phyloP scores from a whole-genome alignment of 2,113 vertebrate species.

The Brachypodius melanocephalos region DNA sequence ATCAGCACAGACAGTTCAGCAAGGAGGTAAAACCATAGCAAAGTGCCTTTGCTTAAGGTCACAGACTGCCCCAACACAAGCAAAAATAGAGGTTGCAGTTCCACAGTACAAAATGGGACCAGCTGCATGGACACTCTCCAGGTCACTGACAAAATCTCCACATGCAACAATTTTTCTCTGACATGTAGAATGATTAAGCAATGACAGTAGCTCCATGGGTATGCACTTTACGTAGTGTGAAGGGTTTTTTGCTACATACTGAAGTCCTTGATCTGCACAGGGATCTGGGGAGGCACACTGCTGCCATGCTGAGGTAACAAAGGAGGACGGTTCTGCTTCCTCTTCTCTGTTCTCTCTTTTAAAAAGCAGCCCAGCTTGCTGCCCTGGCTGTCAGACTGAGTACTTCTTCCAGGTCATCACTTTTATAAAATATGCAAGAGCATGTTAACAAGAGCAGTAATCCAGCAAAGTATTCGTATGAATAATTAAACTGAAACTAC shows the following conservation, averaged over 20 bases:
- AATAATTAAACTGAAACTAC: slow-evolving; percentile 42
- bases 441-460: neutral
- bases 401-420: neutral
- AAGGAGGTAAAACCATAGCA: neutral
- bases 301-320: neutral
- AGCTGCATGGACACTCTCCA: neutral
- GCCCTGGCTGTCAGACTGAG: neutral
- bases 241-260: neutral
- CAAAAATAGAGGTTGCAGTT: neutral
- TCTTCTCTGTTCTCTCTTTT: neutral
- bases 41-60: slow-evolving; percentile 17
- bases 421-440: slow-evolving; percentile 28
- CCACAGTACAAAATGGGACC: neutral
- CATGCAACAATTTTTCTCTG: neutral
- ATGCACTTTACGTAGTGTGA: neutral
- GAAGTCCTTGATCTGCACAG: neutral
- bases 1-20: neutral
- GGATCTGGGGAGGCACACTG: neutral
- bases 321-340: neutral
- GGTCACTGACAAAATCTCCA: neutral
- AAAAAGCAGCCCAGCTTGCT: neutral
- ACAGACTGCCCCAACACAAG: neutral
- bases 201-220: neutral
- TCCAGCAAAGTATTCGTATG: neutral
- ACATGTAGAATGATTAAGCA: neutral